phyloP scores from a whole-genome alignment of 2,797 vertebrate genomes.

The Myotis pilosus region DNA sequence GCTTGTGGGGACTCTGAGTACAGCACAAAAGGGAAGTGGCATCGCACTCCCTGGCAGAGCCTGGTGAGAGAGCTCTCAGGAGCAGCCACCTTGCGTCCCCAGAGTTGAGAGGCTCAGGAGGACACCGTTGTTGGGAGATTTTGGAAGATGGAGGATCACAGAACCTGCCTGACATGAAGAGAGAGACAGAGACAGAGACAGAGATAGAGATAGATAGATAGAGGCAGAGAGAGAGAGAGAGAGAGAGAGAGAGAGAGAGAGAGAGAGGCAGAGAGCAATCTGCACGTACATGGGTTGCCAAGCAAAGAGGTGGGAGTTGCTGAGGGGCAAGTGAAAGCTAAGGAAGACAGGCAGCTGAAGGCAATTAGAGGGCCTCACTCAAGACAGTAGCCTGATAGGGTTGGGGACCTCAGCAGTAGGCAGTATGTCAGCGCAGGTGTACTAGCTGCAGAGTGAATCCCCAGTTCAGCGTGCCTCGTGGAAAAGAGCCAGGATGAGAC shows the following conservation, averaged over 20 bases:
- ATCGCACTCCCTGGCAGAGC: not conserved
- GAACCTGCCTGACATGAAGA: not conserved
- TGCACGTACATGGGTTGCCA: accelerated
- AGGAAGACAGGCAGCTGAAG: not conserved
- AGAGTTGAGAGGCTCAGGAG: not conserved
- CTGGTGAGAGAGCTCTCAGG: not conserved
- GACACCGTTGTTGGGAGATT: not conserved
- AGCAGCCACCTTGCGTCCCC: not conserved
- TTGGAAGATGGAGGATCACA: not conserved
- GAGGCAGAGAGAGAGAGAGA: no score
- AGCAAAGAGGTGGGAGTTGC: not conserved
- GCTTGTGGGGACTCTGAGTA: not conserved
- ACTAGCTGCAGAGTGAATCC: no score
- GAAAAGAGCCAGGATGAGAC: not conserved
- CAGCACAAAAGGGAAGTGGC: not conserved
- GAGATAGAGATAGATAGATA: no score
- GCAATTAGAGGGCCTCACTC: not conserved
- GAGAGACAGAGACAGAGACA: not conserved
- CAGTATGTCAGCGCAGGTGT: not conserved
- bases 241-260: no score
- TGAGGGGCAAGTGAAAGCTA: no score
- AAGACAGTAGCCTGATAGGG: not conserved
- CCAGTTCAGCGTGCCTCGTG: not conserved
- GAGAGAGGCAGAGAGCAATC: not conserved
- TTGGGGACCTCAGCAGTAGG: not conserved